These are phyloP conservation scores for Microplitis deprimator DNA, from an alignment of 2,888 invertebrate species.

Conservation along the genomic window DNA sequence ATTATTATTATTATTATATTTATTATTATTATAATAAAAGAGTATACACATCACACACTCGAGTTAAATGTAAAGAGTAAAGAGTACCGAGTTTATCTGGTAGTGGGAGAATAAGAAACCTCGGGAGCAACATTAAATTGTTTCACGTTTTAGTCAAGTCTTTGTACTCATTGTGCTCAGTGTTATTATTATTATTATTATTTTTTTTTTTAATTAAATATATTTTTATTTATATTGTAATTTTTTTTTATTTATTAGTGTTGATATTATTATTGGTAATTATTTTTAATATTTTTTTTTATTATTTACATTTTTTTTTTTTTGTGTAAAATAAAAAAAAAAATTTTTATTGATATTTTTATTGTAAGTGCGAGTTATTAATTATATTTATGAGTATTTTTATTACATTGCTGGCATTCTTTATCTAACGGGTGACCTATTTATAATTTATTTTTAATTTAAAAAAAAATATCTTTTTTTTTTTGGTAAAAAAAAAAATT, in stretches of 20 bases:
- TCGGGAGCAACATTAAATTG: constrained; percentile 32
- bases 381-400: constrained; percentile 12
- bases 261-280: not conserved
- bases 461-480: not conserved
- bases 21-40: not conserved
- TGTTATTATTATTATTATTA: not conserved
- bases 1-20: not conserved
- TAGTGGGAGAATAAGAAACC: constrained; percentile 21
- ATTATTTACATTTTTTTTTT: not conserved
- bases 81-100: not conserved
- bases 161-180: constrained; percentile 24
- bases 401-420: constrained; percentile 30
- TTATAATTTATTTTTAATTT: not conserved
- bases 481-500: not conserved
- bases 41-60: not conserved
- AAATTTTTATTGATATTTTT: not conserved
- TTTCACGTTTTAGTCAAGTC: constrained; percentile 42
- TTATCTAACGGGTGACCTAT: constrained; percentile 41
- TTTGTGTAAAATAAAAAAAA: not conserved
- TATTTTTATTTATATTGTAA: too few species aligned
- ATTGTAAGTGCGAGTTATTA: constrained; percentile 3
- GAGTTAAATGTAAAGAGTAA: not conserved
- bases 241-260: too few species aligned
- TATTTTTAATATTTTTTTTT: not conserved
- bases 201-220: not conserved